phyloP scores from a whole-genome alignment of 2,113 vertebrate species.

The Podarcis raffonei region DNA sequence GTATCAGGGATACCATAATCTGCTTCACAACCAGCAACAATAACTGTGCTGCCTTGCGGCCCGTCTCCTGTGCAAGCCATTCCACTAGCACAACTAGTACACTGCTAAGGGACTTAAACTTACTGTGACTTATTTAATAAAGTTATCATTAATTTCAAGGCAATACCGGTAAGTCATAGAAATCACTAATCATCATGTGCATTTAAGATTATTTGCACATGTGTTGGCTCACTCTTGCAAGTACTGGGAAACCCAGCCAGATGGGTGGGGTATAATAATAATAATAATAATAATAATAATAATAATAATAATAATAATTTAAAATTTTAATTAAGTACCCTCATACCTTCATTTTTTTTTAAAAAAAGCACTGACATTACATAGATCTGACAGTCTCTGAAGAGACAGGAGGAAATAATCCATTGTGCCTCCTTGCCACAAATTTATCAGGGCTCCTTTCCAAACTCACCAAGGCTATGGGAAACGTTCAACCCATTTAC shows the following conservation, averaged over 20 bases:
- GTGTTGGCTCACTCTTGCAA: background rate
- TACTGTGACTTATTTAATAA: no score
- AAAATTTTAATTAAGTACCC: no score
- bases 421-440: background rate
- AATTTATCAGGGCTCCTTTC: background rate
- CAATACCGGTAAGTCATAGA: background rate
- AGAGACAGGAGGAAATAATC: background rate
- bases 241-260: background rate
- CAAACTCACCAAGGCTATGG: background rate
- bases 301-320: no score
- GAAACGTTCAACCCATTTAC: slow-evolving; percentile 21
- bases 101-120: no score
- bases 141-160: background rate
- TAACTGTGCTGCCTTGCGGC: no score
- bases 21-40: no score
- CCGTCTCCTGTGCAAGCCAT: no score
- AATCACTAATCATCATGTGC: background rate
- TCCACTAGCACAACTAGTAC: no score
- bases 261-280: no score
- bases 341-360: background rate
- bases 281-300: no score
- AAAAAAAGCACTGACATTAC: background rate
- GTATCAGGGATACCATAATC: no score
- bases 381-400: background rate
- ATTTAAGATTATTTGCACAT: background rate